A percentile compares a stretch with the other conserved stretches of the same genome.
phyloP scores from a whole-genome alignment of 2,888 invertebrate species.

The Oscheius onirici region DNA sequence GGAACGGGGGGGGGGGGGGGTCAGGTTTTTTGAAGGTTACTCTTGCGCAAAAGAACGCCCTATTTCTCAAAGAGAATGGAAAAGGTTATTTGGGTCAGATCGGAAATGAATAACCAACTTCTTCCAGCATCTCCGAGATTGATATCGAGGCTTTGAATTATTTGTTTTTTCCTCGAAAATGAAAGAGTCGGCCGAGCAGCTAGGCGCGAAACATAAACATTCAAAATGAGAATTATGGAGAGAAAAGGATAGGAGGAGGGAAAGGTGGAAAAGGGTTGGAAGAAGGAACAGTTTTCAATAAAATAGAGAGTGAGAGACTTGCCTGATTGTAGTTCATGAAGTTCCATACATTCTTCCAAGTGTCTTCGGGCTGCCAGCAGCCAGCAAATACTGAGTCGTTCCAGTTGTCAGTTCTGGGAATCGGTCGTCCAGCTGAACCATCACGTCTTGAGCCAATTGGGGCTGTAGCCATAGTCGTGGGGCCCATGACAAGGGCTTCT shows the following conservation, averaged over 20 bases:
- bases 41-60: not conserved
- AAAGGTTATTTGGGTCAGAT: no score
- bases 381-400: conserved; percentile 17
- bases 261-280: not conserved
- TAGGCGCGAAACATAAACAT: conserved; percentile 16
- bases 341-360: conserved; percentile 32
- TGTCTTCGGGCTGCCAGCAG: conserved; percentile 36
- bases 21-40: no score
- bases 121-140: no score
- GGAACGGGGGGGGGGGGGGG: not conserved
- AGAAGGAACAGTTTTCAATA: not conserved
- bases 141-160: no score
- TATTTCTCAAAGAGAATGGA: no score
- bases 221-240: conserved; percentile 10
- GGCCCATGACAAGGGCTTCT: conserved; percentile 35
- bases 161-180: no score
- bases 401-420: not conserved
- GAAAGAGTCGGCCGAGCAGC: not conserved
- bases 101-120: no score
- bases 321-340: conserved; percentile 27
- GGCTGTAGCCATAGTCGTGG: not conserved
- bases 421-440: not conserved
- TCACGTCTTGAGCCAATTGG: not conserved
- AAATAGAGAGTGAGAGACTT: conserved; percentile 2
- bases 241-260: not conserved